A percentile compares a stretch with the other conserved stretches of the same genome.
Conservation (phyloP, 2,797 vertebrate genomes). For the Diplodus sargus region DNA sequence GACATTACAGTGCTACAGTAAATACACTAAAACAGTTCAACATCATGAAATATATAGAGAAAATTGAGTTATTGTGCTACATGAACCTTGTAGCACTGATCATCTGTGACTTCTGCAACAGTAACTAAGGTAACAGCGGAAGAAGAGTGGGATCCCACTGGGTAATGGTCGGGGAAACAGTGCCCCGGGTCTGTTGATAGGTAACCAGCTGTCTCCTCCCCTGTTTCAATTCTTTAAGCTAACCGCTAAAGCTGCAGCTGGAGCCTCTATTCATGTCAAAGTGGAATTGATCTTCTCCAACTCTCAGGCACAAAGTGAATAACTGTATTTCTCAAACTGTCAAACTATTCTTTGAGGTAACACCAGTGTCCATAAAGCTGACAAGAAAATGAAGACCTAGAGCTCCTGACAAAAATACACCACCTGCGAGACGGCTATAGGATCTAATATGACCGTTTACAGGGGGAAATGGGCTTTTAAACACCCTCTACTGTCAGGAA, state of each 20-base stretch:
- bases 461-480: background rate
- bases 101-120: background rate
- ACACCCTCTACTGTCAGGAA: background rate
- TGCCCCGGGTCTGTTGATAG: too few species aligned
- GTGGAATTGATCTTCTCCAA: background rate
- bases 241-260: background rate
- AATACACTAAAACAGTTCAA: too few species aligned
- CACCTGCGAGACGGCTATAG: background rate
- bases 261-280: background rate
- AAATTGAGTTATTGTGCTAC: too few species aligned
- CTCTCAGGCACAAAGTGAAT: background rate
- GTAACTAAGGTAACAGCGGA: too few species aligned
- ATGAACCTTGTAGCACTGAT: too few species aligned
- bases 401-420: background rate
- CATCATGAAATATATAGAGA: too few species aligned
- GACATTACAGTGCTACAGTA: too few species aligned
- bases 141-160: too few species aligned
- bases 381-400: background rate
- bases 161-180: too few species aligned
- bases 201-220: too few species aligned
- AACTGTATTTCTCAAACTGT: background rate
- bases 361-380: background rate
- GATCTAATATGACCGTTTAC: background rate
- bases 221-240: too few species aligned
- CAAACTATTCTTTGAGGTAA: constrained; percentile 4